Conservation (phyloP, 1,140 invertebrate species). For the Belonocnema kinseyi region DNA sequence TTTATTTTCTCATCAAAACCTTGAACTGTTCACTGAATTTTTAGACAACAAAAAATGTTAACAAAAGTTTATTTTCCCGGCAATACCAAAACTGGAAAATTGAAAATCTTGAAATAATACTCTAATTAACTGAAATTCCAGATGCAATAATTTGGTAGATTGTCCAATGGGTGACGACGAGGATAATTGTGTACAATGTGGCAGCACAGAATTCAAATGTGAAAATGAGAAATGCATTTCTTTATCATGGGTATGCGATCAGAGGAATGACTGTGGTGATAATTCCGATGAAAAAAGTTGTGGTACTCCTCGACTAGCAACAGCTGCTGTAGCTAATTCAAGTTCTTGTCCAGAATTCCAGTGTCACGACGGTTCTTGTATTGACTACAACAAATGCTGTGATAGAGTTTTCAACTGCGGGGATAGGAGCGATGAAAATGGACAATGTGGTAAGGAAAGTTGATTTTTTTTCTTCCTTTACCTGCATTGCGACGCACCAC, state of each 20-base stretch:
- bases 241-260: slow-evolving; percentile 83
- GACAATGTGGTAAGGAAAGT: slow-evolving; percentile 76
- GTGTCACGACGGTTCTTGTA: slow-evolving; percentile 82
- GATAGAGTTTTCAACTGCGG: slow-evolving; percentile 84
- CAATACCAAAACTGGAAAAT: too few relatives aligned
- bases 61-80: too few relatives aligned
- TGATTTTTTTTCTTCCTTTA: slow-evolving; percentile 4
- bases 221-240: slow-evolving; percentile 85
- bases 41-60: too few relatives aligned
- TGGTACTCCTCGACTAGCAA: slow-evolving; percentile 63
- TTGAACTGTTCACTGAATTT: too few relatives aligned
- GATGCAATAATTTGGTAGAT: slow-evolving; percentile 82
- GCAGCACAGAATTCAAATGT: slow-evolving; percentile 81
- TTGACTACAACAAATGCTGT: slow-evolving; percentile 80
- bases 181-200: slow-evolving; percentile 72
- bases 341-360: slow-evolving; percentile 73
- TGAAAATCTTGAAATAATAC: too few relatives aligned
- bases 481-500: not conserved
- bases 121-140: slow-evolving; percentile 13
- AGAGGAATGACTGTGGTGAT: slow-evolving; percentile 81
- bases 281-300: slow-evolving; percentile 79
- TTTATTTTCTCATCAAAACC: too few relatives aligned
- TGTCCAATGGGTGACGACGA: slow-evolving; percentile 84
- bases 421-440: slow-evolving; percentile 82
- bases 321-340: slow-evolving; percentile 59